Base-by-base conservation (phyloP, 2,888 invertebrate species). In the Tinea pellionella region DNA sequence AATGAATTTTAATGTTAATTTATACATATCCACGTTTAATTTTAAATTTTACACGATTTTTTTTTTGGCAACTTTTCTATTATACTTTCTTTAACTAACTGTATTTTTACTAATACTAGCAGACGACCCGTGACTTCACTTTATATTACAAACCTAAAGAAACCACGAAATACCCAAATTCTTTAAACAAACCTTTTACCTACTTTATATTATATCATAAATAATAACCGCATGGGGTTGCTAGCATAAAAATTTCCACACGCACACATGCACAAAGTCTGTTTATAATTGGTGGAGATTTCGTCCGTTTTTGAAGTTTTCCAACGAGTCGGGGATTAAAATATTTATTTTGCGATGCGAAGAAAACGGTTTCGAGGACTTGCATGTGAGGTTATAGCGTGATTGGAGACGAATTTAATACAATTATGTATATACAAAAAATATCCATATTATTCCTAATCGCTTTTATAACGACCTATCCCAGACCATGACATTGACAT, bases 331-430 rank as follows among this genome's bases (percentile, higher is more conserved):
- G 15, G 47, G 74, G 81, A 81, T 83, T 83, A 81, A 77, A 79
- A 82, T 83, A 81, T 80, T 82, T 82, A 82, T 83, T 80, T 83
- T 81, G 77, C 74, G 69, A 72, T 71, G 72, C 71, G 69, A 81
- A 81, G 80, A 82, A 81, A 80, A 79, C 57, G 51, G 47, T 60
- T 13, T 13, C 15, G 18, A 51, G 29, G 60, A 51, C 60, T 51
- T 57, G 57, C 57, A 57, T 32, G 30, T 7, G 13, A 15, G 57
- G 32, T 12, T 15, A 32, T 57, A 32, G 13, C 6, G 12, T 11
- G 57, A 24, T 9, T 57, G 9, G 57, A 57, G 57, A 32, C 12
- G 57, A n/a, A 8, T 2, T 55, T 29, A 37, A n/a, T 37, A 9
- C 30, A 30, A 30, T 7, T 30, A 30, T 30, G 9, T 7, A 30